Evolutionary conservation across 1,140 invertebrate species (phyloP).

Genomic region (Campoletis sonorensis): DNA sequence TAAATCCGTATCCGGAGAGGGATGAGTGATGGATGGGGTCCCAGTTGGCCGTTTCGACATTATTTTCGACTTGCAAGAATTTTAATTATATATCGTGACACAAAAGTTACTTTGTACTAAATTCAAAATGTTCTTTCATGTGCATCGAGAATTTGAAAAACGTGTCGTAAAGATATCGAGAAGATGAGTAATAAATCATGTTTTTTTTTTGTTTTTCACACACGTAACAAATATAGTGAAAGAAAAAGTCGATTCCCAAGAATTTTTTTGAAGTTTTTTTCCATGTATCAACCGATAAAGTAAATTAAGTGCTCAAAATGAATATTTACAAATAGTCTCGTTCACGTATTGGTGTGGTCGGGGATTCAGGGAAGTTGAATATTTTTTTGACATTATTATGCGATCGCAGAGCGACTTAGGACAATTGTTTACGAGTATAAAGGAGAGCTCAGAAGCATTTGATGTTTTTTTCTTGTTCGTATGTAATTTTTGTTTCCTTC

Average conservation of each 20-base stretch:
- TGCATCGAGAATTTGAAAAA: constrained; percentile 35
- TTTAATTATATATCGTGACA: background rate
- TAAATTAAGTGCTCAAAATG: background rate
- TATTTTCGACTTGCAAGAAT: background rate
- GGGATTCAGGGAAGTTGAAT: background rate
- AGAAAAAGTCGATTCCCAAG: background rate
- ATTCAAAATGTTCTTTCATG: background rate
- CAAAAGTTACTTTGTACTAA: background rate
- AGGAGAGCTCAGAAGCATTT: background rate
- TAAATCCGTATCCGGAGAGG: constrained; percentile 57
- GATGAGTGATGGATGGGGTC: background rate
- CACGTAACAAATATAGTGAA: background rate
- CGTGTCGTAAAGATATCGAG: constrained; percentile 28
- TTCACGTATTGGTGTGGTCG: background rate
- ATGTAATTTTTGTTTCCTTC: constrained; percentile 53
- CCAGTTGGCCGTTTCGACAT: background rate
- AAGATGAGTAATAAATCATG: constrained; percentile 27
- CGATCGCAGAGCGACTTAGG: constrained; percentile 62
- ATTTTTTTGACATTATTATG: constrained; percentile 64
- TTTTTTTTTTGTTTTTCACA: background rate
- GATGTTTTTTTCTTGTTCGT: background rate
- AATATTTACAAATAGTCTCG: background rate
- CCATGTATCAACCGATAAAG: background rate
- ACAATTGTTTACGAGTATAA: constrained; percentile 9
- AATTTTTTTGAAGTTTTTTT: background rate